These are phyloP conservation scores for Pithys albifrons DNA, from an alignment of 2,113 vertebrate species.

Conservation along the genomic window DNA sequence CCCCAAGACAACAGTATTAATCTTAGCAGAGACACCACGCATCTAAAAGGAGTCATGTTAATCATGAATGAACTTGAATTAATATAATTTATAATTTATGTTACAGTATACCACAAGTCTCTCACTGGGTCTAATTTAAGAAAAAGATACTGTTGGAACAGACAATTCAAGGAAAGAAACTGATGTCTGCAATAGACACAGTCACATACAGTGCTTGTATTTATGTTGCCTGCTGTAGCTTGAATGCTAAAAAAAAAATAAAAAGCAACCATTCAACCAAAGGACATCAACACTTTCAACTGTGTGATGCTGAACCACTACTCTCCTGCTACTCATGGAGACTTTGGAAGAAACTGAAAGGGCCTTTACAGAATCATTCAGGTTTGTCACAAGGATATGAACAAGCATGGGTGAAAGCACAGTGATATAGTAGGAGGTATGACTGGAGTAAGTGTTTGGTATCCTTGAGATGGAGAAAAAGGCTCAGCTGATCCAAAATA, in stretches of 20 bases:
- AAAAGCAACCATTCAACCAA: neutral
- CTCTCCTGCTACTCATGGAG: neutral
- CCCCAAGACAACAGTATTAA: neutral
- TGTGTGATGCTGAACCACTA: neutral
- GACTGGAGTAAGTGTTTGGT: neutral
- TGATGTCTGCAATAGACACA: neutral
- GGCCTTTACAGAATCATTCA: neutral
- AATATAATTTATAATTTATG: conserved; percentile 41
- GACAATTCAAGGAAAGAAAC: neutral
- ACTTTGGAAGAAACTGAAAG: neutral
- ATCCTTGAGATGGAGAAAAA: neutral
- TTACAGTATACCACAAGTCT: neutral
- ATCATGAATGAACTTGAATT: conserved; percentile 30
- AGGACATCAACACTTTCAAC: neutral
- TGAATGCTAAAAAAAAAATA: neutral
- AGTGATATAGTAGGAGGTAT: neutral
- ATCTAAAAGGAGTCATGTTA: conserved; percentile 2
- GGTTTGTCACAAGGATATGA: neutral
- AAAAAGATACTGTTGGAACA: neutral
- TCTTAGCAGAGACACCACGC: neutral
- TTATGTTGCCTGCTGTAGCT: neutral
- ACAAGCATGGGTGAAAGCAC: neutral
- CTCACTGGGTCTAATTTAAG: neutral
- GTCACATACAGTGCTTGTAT: neutral
- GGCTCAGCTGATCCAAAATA: neutral